Conservation (phyloP, 2,797 vertebrate species). For the Bucorvus abyssinicus region DNA sequence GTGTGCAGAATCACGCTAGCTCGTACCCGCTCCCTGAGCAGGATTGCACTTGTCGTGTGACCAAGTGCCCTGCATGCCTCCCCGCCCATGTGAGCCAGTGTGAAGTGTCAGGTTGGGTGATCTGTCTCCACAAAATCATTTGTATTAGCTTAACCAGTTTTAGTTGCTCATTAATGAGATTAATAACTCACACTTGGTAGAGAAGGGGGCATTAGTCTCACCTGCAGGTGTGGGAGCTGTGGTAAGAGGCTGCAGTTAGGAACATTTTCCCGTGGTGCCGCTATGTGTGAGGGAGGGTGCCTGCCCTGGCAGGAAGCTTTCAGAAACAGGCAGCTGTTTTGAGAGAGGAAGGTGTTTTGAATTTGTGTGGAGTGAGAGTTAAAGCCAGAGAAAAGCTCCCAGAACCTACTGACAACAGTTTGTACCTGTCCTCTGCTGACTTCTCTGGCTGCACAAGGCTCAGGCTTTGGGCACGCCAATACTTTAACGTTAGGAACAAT, state of each 20-base stretch:
- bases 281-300: neutral
- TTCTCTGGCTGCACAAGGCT: neutral
- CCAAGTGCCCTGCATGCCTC: neutral
- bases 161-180: neutral
- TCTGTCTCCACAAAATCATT: neutral
- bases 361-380: neutral
- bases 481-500: neutral
- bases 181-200: neutral
- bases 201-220: neutral
- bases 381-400: neutral
- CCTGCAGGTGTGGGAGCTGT: neutral
- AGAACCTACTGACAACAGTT: neutral
- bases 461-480: neutral
- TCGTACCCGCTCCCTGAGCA: accelerated
- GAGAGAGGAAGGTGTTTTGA: neutral
- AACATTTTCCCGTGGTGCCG: neutral
- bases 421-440: neutral
- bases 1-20: accelerated
- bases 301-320: neutral
- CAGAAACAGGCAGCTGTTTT: neutral
- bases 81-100: neutral
- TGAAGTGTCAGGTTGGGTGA: neutral
- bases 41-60: neutral
- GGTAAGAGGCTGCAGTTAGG: neutral
- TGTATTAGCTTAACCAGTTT: neutral